Conservation (phyloP, 2,113 vertebrate species). For the Psophia crepitans region DNA sequence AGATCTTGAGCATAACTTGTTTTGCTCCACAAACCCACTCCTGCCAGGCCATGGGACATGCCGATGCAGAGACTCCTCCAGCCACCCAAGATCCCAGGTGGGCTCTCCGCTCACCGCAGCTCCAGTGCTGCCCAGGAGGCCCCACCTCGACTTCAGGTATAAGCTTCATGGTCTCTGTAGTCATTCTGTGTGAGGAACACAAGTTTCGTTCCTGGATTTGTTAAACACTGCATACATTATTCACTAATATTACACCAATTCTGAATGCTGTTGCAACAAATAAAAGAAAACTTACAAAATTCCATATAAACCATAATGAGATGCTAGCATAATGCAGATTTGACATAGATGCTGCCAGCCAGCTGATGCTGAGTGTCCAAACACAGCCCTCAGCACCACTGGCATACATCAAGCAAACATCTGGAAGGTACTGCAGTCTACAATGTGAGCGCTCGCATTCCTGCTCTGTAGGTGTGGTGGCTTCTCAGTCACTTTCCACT, state of each 20-base stretch:
- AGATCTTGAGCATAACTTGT: background rate
- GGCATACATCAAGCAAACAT: background rate
- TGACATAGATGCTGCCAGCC: background rate
- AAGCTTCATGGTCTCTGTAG: background rate
- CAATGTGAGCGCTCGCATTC: accelerated
- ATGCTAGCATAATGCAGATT: background rate
- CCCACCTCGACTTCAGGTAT: background rate
- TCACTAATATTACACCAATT: background rate
- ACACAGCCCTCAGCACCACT: background rate
- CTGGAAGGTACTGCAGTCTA: background rate
- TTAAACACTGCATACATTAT: background rate
- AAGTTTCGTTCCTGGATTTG: background rate
- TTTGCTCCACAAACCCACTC: background rate
- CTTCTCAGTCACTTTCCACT: background rate
- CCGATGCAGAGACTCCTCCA: background rate
- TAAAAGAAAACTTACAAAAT: background rate
- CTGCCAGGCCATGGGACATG: background rate
- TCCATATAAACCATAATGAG: background rate
- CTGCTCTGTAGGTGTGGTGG: accelerated
- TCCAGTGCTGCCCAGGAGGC: background rate
- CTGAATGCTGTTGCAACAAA: background rate
- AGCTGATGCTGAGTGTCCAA: background rate
- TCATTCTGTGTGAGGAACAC: background rate
- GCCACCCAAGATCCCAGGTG: background rate
- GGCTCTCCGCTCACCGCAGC: background rate